These are phyloP conservation scores for Pararge aegeria DNA, from an alignment of 1,140 invertebrate species.

Conservation along the genomic window DNA sequence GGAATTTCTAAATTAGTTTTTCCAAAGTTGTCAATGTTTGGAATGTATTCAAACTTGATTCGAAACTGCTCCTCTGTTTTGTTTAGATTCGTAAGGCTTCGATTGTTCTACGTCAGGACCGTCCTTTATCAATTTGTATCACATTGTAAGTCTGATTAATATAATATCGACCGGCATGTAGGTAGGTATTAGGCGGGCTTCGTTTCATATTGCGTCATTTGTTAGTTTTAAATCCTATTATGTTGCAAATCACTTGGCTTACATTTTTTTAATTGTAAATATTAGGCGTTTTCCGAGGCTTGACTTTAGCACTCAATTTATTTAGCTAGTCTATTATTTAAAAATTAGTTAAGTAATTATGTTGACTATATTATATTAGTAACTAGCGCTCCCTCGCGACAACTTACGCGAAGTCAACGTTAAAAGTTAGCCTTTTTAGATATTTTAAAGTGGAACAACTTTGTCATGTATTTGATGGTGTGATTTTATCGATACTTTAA, in stretches of 20 bases:
- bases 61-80: too few species aligned
- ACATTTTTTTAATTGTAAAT: not conserved
- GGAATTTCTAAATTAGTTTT: not conserved
- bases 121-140: not conserved
- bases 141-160: not conserved
- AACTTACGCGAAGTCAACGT: too few species aligned
- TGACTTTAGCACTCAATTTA: not conserved
- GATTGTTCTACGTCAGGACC: too few species aligned
- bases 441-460: too few species aligned
- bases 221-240: not conserved
- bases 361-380: too few species aligned
- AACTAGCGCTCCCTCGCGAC: too few species aligned
- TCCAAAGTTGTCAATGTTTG: not conserved
- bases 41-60: not conserved
- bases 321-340: too few species aligned
- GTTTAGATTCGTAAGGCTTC: too few species aligned
- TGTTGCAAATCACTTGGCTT: not conserved
- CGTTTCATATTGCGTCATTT: not conserved
- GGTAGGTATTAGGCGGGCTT: not conserved
- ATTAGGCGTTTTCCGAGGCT: not conserved
- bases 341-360: too few species aligned
- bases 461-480: too few species aligned
- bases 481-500: too few species aligned
- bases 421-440: too few species aligned
- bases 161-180: not conserved